Evolutionary conservation across 2,797 vertebrate genomes (phyloP), one percentile per base, ranked within the genome.

Genomic region (Eupleurogrammus muticus): DNA sequence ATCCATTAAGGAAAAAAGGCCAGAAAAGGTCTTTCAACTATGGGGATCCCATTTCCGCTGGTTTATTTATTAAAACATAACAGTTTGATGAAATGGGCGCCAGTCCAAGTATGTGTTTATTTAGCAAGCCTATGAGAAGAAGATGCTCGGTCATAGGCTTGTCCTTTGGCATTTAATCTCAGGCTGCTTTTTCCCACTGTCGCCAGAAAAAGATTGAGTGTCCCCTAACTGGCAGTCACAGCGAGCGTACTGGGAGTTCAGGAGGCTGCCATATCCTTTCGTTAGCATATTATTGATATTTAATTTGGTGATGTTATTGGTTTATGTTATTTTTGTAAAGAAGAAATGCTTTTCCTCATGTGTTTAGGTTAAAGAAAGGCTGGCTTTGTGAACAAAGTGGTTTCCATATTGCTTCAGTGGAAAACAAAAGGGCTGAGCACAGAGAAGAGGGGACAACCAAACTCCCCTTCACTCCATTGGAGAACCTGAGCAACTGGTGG

Each of bases 31-130:
- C 79, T 73, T 70, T 81, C 77, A 78, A 77, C 84, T 80, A 28
- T 59, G 20, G 76, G 63, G 67, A 85, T 84, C 83, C 86, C 67
- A 90, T 90, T 93, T 94, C 90, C 89, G 88, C 82, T n/a, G 5
- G 84, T 91, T 92, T 93, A 90, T 93, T 94, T 92, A 89, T 84
- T 84, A 83, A 76, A 81, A 83, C 70, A 82, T 86, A 88, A 82
- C 81, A 78, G 84, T 84, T 84, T 81, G 80, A 92, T 91, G 85
- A 85, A 92, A 82, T 79, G 75, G 91, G 90, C 84, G 11, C 5
- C 0, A 5, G 54, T 90, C 92, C 92, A 94, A 90, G 72, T 40
- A 66, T 85, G 59, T 92, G 87, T 93, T 93, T 94, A 92, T 89
- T 87, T 89, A 83, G 64, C 20, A 32, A 83, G 78, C 82, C 68